A percentile compares a stretch with the other conserved stretches of the same genome.
Evolutionary conservation across 2,888 invertebrate genomes (phyloP).

Genomic region (Chaitophorus viminalis): DNA sequence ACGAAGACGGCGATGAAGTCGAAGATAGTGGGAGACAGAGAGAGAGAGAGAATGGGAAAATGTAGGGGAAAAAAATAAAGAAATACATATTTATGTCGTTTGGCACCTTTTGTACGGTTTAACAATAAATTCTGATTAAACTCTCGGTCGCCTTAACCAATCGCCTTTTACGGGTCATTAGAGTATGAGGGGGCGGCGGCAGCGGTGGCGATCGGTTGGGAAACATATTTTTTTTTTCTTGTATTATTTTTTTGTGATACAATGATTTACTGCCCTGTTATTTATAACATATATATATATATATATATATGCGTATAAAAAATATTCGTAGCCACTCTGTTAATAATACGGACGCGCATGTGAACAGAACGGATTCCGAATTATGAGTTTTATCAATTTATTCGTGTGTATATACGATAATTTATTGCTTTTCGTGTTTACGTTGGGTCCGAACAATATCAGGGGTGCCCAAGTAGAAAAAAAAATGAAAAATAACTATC

Average conservation of each 20-base stretch:
- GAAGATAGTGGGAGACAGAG: not conserved
- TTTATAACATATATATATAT: conserved; percentile 41
- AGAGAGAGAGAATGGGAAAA: not conserved
- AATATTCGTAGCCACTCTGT: conserved; percentile 44
- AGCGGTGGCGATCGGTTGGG: conserved; percentile 62
- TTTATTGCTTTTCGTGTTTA: conserved; percentile 58
- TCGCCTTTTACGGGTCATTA: conserved; percentile 62
- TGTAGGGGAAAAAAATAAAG: conserved; percentile 37
- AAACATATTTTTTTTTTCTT: conserved; percentile 51
- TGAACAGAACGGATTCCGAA: conserved; percentile 62
- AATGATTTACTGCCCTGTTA: conserved; percentile 58
- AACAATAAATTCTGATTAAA: conserved; percentile 62
- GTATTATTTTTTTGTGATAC: conserved; percentile 56
- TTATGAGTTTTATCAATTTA: conserved; percentile 62
- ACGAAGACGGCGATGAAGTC: not conserved
- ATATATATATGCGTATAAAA: not conserved
- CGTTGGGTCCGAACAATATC: conserved; percentile 40
- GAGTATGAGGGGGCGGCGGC: conserved; percentile 63
- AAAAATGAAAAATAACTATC: conserved; percentile 17
- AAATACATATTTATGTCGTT: conserved; percentile 62
- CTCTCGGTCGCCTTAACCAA: conserved; percentile 62
- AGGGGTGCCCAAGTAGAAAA: conserved; percentile 43
- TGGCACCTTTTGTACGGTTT: conserved; percentile 60
- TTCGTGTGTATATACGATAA: conserved; percentile 56
- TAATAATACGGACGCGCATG: conserved; percentile 51